Base-by-base conservation (phyloP, 2,888 invertebrate genomes). In the Drosophila yooni region DNA sequence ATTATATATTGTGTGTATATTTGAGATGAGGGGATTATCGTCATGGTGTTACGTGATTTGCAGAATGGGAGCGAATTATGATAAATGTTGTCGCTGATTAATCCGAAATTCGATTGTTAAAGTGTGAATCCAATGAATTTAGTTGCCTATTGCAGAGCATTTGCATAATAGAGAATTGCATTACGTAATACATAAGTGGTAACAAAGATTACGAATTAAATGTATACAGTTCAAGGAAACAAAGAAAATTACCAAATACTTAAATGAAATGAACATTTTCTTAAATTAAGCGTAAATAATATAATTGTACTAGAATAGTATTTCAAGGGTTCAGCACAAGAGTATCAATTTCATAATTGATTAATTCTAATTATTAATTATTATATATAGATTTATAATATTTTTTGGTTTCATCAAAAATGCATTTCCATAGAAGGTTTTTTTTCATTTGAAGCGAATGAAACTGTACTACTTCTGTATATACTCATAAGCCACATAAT, bases 41-140 rank as follows among this genome's bases (percentile, higher is more conserved):
- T 11, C 13, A 52, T 52, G 46, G 40, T 13, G 40, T 33, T 63
- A 63, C 63, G 65, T 65, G 65, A 65, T 65, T 63, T 38, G 38
- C 2, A 34, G 31, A 66, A 36, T 38, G 46, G n/a, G 18, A 64
- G 36, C 38, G 29, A 40, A 21, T 51, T 50, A 33, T 33, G 63
- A 38, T 62, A 64, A 64, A 27, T 40, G 62, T 62, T 38, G 33
- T 31, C 57, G 40, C 15, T 57, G 40, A 31, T 57, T 43, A 43
- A 48, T 27, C n/a, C 29, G 15, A 25, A 25, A 25, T 8, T 21
- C 3, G 7, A 46, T 46, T 46, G 46, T 25, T 46, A 46, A 25
- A 21, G 21, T 21, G 21, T 21, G 2, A 11, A 21, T 40, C 40
- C 40, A 40, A 40, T 40, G n/a, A n/a, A 40, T 40, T n/a, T 40